Base-by-base conservation (phyloP, 1,140 invertebrate genomes). In the Zophobas atratus region DNA sequence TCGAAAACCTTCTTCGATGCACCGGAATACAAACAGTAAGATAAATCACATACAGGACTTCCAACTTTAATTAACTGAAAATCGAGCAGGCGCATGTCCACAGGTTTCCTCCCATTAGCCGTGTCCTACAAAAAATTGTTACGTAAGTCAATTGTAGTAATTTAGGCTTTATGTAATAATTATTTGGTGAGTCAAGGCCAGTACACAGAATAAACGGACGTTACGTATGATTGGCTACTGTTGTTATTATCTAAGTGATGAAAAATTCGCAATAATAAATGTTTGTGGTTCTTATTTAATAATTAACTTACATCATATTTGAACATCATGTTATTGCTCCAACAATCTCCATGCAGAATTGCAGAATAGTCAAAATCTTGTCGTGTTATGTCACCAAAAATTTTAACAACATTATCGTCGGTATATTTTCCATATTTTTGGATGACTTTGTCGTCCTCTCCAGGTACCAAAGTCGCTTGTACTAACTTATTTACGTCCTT, bases 271-370 rank as follows among this genome's bases (percentile, higher is more conserved):
- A n/a, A n/a, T n/a, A n/a, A n/a, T n/a, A n/a, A n/a, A n/a, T n/a
- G n/a, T n/a, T n/a, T n/a, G n/a, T n/a, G n/a, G n/a, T n/a, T n/a
- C n/a, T n/a, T n/a, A n/a, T n/a, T n/a, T n/a, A n/a, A n/a, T n/a
- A n/a, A n/a, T n/a, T n/a, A n/a, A n/a, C n/a, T n/a, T 3, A 80
- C 82, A 1, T 86, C 82, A 55, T 89, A 88, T 71, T 86, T 83
- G 77, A 87, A 90, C 76, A 90, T 80, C 4, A 90, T 86, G 77
- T 90, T 90, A 72, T 89, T 90, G 0, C 84, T 77, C 86, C 88
- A 89, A 36, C 88, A 82, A 77, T 90, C 89, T 39, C 88, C 89
- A 72, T 90, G 89, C n/a, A 77, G 8, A n/a, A 77, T 71, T 5
- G 20, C 35, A 1, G 48, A 41, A 46, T 71, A 33, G 6, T 67